These are phyloP conservation scores for pig (Sus scrofa) DNA, from an alignment of 2,113 vertebrate genomes.

Conservation along the genomic window DNA sequence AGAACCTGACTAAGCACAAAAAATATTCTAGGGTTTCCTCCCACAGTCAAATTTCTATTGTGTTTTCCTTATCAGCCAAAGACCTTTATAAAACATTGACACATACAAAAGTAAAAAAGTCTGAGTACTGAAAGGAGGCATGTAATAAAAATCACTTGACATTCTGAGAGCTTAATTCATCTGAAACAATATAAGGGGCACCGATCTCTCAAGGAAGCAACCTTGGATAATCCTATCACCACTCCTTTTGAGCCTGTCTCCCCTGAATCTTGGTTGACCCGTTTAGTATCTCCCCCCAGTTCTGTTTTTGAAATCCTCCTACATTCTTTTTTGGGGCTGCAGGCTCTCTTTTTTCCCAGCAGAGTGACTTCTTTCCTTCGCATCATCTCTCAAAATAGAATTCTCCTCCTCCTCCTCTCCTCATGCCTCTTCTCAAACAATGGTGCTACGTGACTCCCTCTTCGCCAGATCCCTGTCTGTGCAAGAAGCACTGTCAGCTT, in stretches of 20 bases:
- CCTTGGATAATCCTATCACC: background rate
- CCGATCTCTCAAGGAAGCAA: background rate
- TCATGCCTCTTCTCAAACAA: background rate
- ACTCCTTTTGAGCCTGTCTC: background rate
- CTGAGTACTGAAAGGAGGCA: background rate
- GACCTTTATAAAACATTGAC: background rate
- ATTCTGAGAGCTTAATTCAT: background rate
- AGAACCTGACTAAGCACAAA: background rate
- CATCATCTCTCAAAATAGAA: conserved; percentile 61
- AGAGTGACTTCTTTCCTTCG: background rate
- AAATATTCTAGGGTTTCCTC: background rate
- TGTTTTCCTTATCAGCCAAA: background rate
- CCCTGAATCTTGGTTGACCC: background rate
- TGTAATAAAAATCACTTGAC: background rate
- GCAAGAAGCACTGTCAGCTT: background rate
- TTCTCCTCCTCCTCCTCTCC: background rate
- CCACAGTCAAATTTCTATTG: fast-evolving
- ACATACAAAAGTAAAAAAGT: background rate
- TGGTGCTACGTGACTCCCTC: background rate
- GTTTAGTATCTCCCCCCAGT: background rate
- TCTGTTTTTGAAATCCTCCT: conserved; percentile 37
- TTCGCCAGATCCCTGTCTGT: background rate
- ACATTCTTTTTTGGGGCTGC: background rate
- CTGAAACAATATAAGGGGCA: background rate
- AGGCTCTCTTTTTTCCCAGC: background rate